Base-by-base conservation (phyloP, 2,888 invertebrate genomes). In the Colletes collaris region DNA sequence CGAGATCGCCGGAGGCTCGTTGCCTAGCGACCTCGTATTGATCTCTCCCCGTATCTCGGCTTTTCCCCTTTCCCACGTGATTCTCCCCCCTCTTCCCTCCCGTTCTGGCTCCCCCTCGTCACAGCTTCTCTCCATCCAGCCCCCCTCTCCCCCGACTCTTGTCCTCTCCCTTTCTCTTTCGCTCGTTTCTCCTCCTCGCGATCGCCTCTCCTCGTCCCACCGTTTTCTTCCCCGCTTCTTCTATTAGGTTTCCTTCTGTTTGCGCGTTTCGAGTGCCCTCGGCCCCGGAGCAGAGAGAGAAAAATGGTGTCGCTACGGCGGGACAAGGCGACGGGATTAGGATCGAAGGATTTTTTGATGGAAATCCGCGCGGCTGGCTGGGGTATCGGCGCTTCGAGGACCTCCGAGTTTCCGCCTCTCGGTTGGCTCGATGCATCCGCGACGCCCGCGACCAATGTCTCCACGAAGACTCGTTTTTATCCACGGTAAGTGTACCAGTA, bases 11-110 rank as follows among this genome's bases (percentile, higher is more conserved):
- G 92, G 93, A 92, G 92, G 92, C 93, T 91, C 91, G 93, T 93
- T 92, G 92, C 93, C 92, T 93, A 92, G 93, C 92, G 89, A 93
- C 93, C 90, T 87, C 90, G 93, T 93, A 93, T 93, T 93, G 93
- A 93, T 93, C 93, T 93, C 92, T 86, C 88, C 88, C 90, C 87
- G 87, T 90, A 89, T 90, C 90, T 89, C 91, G 89, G 87, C 87
- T 86, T 88, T 89, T 90, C 88, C 89, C 86, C 88, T 87, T 86
- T 88, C 84, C 89, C 90, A 86, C 87, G 84, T 88, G 86, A 87
- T 81, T 83, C 76, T 82, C 67, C 37, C 60, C 71, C 70, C 50
- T 19, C 53, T 64, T 63, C 55, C 64, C 53, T 68, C 53, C 49
- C 60, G 44, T 46, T 46, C 44, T 46, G 10, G 10, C 8, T 46